phyloP scores from a whole-genome alignment of 92 coral and sea anemone species.

The Phymanthus crucifer region DNA sequence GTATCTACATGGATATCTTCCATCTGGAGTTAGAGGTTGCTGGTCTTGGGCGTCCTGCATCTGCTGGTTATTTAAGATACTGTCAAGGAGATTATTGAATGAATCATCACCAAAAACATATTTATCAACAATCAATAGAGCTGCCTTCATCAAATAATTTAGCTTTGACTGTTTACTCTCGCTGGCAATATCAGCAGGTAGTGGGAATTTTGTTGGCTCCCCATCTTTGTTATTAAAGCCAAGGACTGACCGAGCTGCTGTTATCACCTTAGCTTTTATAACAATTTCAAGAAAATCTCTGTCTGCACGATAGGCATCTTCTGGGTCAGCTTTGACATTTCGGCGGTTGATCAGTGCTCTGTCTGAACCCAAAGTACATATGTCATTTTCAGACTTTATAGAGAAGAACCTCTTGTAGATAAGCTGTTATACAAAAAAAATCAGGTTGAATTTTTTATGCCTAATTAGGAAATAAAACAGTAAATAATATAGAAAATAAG shows the following conservation, averaged over 20 bases:
- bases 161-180: constrained; percentile 37
- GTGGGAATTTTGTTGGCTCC: constrained; percentile 29
- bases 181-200: constrained; percentile 33
- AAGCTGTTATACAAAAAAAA: constrained; percentile 26
- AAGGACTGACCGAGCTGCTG: constrained; percentile 45
- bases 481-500: too few relatives aligned
- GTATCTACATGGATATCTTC: constrained; percentile 43
- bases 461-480: too few relatives aligned
- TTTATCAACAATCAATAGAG: constrained; percentile 26
- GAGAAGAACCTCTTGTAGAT: constrained; percentile 49
- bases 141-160: constrained; percentile 29
- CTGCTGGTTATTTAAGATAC: constrained; percentile 15
- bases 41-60: constrained; percentile 17
- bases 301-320: constrained; percentile 48
- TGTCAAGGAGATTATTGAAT: constrained; percentile 14
- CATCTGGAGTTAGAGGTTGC: constrained; percentile 33
- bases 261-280: constrained; percentile 44
- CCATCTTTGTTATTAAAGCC: constrained; percentile 41
- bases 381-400: constrained; percentile 45
- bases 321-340: constrained; percentile 56
- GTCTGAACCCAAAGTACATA: constrained; percentile 49
- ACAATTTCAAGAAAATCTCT: constrained; percentile 54
- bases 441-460: too few relatives aligned
- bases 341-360: constrained; percentile 49
- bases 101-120: constrained; percentile 27